Base-by-base conservation (phyloP, 2,797 vertebrate species). In the Enteromius trimaculatus region DNA sequence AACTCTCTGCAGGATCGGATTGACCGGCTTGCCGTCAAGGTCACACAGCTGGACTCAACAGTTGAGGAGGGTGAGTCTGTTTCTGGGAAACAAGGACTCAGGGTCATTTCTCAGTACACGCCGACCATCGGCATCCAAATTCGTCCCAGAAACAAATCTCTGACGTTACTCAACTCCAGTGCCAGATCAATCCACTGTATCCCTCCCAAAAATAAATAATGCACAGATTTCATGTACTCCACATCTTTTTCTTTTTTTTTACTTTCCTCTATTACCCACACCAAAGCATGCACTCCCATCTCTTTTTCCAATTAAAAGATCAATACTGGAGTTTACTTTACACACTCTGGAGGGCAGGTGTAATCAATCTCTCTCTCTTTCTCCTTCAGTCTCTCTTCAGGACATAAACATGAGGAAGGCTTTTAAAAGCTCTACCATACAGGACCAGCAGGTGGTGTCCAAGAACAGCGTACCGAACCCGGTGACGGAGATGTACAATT, bases 341-440 rank as follows among this genome's bases (percentile, higher is more conserved):
- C 62, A 60, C 21, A 13, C 62, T 79, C 21, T 55, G 60, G 78
- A 65, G 39, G 10, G 10, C 53, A 42, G 58, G 34, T 78, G 66
- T 65, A 77, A 39, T 79, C 11, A 31, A 77, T 42, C 68, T 55
- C 13, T 74, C 13, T 69, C 31, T 74, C 34, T 51, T 19, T 68
- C 11, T 37, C 55, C 31, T 72, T 51, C 34, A 99, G 98, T 99
- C 83, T 99, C 98, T 11, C 93, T 99, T 21, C 98, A 99, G 92
- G 98, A 99, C 83, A 99, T 99, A 92, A 99, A 99, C 93, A 98
- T 99, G 97, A 97, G 97, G 85, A 99, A 99, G 91, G 98, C 98
- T 58, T 99, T 99, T 91, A 99, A 98, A 92, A 99, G 98, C 91
- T 97, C 96, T 58, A 98, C 96, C 78, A 91, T 94, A 75, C 98